Conservation (phyloP, 2,888 invertebrate species). For the Sesia bembeciformis region DNA sequence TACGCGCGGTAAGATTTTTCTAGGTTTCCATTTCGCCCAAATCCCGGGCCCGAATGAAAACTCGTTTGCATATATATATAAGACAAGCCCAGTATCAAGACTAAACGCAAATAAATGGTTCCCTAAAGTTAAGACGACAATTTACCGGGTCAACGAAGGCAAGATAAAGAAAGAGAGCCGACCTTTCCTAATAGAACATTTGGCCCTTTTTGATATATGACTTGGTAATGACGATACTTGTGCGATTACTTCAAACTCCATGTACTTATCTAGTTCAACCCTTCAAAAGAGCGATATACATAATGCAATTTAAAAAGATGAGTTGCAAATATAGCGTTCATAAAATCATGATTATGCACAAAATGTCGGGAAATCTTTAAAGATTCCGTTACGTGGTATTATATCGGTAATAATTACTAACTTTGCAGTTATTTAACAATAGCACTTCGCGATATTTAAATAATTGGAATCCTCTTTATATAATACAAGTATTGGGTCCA, state of each 20-base stretch:
- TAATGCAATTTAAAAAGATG: not conserved
- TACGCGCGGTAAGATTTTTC: constrained; percentile 28
- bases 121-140: constrained; percentile 57
- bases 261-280: not conserved
- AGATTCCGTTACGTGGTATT: no score
- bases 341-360: no score
- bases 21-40: constrained; percentile 28
- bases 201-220: not conserved
- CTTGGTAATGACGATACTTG: not conserved
- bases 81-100: constrained; percentile 47
- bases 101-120: constrained; percentile 63
- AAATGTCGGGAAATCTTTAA: no score
- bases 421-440: no score
- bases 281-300: not conserved
- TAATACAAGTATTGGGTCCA: not conserved
- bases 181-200: constrained; percentile 34
- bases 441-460: not conserved
- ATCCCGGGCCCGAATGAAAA: constrained; percentile 37
- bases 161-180: constrained; percentile 41
- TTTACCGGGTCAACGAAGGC: constrained; percentile 55
- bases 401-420: no score
- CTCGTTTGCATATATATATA: constrained; percentile 55
- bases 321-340: no score
- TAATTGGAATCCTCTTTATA: not conserved
- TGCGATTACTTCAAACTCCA: not conserved